These are phyloP conservation scores for Chrysaora quinquecirrha DNA, from an alignment of 30 jellyfish, hydroid and myxozoan species.

Conservation along the genomic window DNA sequence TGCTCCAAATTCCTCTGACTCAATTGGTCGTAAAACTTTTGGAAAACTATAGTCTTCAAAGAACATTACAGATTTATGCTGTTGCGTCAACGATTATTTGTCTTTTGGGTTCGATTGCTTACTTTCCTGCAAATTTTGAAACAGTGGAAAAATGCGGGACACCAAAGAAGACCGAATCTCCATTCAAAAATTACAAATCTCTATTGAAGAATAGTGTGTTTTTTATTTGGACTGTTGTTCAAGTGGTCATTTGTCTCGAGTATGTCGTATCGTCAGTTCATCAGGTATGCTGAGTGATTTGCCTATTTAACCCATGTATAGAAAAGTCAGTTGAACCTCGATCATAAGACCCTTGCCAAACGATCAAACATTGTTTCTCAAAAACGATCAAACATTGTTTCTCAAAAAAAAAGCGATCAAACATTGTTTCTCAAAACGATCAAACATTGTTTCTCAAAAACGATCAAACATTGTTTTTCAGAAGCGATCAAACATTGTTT, in stretches of 20 bases:
- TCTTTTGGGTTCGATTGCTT: conserved; percentile 23
- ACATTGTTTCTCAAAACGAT: no score
- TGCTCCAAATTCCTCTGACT: conserved; percentile 20
- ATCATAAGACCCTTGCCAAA: no score
- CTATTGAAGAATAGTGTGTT: conserved; percentile 14
- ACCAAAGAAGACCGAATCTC: no score
- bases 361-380: no score
- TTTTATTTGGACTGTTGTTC: conserved; percentile 1
- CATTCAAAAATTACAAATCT: neutral
- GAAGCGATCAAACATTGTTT: no score
- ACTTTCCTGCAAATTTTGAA: conserved; percentile 17
- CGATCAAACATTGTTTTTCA: no score
- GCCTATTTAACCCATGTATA: no score
- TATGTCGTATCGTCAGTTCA: conserved; percentile 44
- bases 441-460: no score
- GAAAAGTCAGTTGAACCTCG: no score
- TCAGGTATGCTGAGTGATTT: no score
- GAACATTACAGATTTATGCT: conserved; percentile 26
- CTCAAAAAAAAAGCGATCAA: no score
- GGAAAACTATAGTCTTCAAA: conserved; percentile 10
- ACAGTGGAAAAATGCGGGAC: neutral
- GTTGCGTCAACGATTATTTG: conserved; percentile 23
- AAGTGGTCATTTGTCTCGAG: conserved; percentile 5
- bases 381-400: no score
- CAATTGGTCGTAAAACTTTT: conserved; percentile 13